Evolutionary conservation across 2,888 invertebrate genomes (phyloP).

Genomic region (Pristionchus exspectatus): DNA sequence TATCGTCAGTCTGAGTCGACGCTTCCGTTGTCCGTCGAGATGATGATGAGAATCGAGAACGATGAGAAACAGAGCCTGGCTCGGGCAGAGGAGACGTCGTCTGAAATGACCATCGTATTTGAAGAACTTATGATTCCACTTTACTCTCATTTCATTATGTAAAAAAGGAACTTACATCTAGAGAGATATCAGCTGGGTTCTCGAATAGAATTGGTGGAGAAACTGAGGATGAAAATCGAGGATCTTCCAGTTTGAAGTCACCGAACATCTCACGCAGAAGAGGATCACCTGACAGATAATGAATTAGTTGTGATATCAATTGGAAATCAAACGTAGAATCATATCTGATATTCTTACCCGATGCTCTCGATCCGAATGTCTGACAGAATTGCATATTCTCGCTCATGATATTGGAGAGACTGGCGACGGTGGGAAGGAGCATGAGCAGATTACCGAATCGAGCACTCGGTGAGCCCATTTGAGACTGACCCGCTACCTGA

Average conservation of each 20-base stretch:
- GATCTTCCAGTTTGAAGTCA: conserved; percentile 66
- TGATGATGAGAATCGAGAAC: conserved; percentile 31
- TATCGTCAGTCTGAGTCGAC: conserved; percentile 28
- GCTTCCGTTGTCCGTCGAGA: neutral
- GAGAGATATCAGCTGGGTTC: conserved; percentile 75
- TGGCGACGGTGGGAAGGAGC: conserved; percentile 77
- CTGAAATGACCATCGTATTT: conserved; percentile 40
- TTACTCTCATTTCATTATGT: neutral
- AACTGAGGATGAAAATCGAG: conserved; percentile 64
- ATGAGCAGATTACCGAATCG: conserved; percentile 77
- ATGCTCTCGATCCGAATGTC: conserved; percentile 67
- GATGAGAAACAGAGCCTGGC: conserved; percentile 22
- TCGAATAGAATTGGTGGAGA: conserved; percentile 73
- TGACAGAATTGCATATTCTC: conserved; percentile 78
- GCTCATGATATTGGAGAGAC: conserved; percentile 77
- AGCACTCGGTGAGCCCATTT: conserved; percentile 74
- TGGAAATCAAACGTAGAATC: neutral
- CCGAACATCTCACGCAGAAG: conserved; percentile 78
- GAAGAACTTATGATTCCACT: neutral
- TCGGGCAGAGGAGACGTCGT: conserved; percentile 56
- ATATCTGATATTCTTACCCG: conserved; percentile 51
- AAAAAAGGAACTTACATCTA: conserved; percentile 61
- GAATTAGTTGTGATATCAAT: too few species aligned
- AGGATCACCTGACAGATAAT: conserved; percentile 64
- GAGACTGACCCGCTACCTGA: conserved; percentile 74